A percentile compares a stretch with the other conserved stretches of the same genome.
Conservation (phyloP, 2,888 invertebrate species). For the Cordilura impudica region DNA sequence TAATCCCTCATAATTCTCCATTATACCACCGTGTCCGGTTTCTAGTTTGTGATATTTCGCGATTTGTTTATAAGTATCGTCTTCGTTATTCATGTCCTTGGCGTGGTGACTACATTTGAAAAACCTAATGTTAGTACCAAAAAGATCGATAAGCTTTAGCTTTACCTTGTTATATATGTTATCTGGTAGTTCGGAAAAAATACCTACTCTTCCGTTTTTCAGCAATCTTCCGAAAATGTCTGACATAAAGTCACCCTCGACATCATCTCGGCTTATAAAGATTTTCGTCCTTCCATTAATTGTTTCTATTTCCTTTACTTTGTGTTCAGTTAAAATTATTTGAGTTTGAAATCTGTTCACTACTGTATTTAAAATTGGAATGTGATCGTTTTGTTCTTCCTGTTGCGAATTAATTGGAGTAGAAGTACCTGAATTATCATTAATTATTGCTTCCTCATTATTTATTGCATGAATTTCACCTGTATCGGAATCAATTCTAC, state of each 20-base stretch:
- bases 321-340: too few species aligned
- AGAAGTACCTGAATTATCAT: not conserved
- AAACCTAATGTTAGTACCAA: conserved; percentile 5
- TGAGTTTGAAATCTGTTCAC: conserved; percentile 13
- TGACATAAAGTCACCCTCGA: too few species aligned
- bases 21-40: too few species aligned
- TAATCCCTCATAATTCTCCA: not conserved
- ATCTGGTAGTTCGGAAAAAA: too few species aligned
- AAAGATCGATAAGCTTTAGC: conserved; percentile 7
- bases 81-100: not conserved
- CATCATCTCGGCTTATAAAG: too few species aligned
- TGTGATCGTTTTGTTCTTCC: conserved; percentile 3
- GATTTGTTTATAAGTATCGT: not conserved
- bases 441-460: not conserved
- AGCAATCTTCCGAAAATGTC: too few species aligned
- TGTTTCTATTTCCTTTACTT: not conserved
- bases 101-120: conserved; percentile 16
- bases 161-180: conserved; percentile 1
- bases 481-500: not conserved
- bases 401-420: conserved; percentile 6
- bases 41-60: too few species aligned
- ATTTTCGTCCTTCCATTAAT: too few species aligned
- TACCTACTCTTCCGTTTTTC: too few species aligned
- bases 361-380: conserved; percentile 9
- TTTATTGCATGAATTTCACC: not conserved